Base-by-base conservation (phyloP, 64 coral and sea anemone genomes). In the Pachyseris speciosa region DNA sequence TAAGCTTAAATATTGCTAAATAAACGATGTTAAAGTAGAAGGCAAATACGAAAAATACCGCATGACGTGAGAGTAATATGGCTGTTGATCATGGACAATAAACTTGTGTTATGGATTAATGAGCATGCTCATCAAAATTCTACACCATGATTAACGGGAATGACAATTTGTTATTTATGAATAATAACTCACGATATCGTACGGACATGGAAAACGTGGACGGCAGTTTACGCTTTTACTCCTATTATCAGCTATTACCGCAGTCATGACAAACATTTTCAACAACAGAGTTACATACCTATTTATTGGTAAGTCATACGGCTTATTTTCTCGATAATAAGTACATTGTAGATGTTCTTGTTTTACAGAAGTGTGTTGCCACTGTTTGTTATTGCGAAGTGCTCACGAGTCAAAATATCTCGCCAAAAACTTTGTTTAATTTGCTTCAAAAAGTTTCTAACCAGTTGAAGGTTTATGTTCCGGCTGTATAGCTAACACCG, bases 121-220 rank as follows among this genome's bases (percentile, higher is more conserved):
- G 31, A 80, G 22, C 30, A 61, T 4, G 34, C 32, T 39, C 19
- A 81, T 40, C 1, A 39, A 26, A 39, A 63, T 61, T 34, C 50
- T 57, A n/a, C 55, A 57, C 37, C 28, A 79, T 58, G 0, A 45
- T 28, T 25, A 7, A 9, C 28, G 2, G 11, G 28, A 32, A 34
- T 67, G 29, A 12, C 16, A 67, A 33, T 34, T 71, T 71, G 32
- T 81, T 81, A 33, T 39, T 81, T 63, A 40, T 40, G 77, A 34
- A 81, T 81, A 81, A 60, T 61, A 61, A 39, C 51, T 81, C 77
- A 81, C 77, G 77, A 27, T 17, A 81, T 61, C 33, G 34, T 12
- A 15, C 47, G 5, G 26, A 6, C 32, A 81, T 39, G 22, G 20
- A 11, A 63, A 61, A 57, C 53, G 31, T 81, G 51, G 33, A 24